phyloP scores from a whole-genome alignment of 2,113 vertebrate genomes.

The Scopus umbretta region DNA sequence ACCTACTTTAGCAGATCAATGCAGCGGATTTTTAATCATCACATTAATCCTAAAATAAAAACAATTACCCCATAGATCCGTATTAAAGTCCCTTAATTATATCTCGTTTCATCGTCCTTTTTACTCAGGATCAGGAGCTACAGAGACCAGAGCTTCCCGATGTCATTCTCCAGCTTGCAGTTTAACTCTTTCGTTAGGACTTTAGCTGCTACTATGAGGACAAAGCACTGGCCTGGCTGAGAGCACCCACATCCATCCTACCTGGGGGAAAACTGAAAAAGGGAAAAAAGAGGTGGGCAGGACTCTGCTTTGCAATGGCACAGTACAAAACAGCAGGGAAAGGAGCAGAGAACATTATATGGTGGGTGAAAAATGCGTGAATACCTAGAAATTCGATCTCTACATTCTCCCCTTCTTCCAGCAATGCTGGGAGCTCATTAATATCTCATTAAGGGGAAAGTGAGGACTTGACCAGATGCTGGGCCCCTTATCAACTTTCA shows the following conservation, averaged over 20 bases:
- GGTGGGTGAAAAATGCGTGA: background rate
- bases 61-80: constrained; percentile 39
- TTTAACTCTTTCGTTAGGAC: background rate
- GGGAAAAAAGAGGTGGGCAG: background rate
- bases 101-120: constrained; percentile 34
- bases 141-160: background rate
- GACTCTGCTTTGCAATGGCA: background rate
- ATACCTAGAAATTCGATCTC: background rate
- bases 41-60: constrained; percentile 62
- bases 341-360: background rate
- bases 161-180: background rate
- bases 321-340: background rate
- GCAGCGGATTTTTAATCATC: constrained; percentile 29
- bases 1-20: constrained; percentile 57
- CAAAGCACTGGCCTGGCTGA: background rate
- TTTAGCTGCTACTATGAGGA: background rate
- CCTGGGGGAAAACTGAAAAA: background rate
- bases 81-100: constrained; percentile 51
- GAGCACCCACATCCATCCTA: background rate
- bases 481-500: background rate
- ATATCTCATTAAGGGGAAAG: background rate
- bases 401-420: background rate
- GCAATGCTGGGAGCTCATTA: background rate
- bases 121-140: background rate
- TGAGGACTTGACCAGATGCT: background rate